These are phyloP conservation scores for Caenorhabditis latens DNA, from an alignment of 1,140 invertebrate genomes.

Conservation along the genomic window DNA sequence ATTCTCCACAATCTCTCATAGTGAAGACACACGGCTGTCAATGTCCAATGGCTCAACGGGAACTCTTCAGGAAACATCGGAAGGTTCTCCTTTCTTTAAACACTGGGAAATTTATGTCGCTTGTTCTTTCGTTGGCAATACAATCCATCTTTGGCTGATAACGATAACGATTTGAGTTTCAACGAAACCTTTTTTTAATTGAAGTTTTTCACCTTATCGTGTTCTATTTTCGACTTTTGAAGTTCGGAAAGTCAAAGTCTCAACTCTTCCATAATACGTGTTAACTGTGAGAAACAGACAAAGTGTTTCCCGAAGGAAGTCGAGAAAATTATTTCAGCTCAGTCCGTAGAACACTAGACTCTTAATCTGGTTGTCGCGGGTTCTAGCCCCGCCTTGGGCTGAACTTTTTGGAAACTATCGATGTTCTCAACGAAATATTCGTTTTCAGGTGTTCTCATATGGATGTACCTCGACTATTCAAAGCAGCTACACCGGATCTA, in stretches of 20 bases:
- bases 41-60: conserved; percentile 5
- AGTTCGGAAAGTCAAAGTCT: background rate
- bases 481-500: conserved; percentile 37
- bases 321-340: too few species aligned
- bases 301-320: too few species aligned
- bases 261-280: too few species aligned
- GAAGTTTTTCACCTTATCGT: conserved; percentile 6
- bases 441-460: conserved; percentile 4
- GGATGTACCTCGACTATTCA: conserved; percentile 39
- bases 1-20: background rate
- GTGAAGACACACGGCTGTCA: conserved; percentile 46
- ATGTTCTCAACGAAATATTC: background rate
- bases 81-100: conserved; percentile 17
- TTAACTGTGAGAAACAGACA: too few species aligned
- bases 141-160: background rate
- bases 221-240: background rate
- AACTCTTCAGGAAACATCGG: conserved; percentile 31
- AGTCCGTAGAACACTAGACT: background rate
- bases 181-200: background rate
- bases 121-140: conserved; percentile 26
- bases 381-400: background rate
- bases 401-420: too few species aligned
- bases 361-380: background rate
- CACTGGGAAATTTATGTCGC: conserved; percentile 7
- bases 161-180: background rate